Percentiles rank a stretch among this genome's conserved stretches.
Evolutionary conservation across 23 tunicate species (phyloP).

Genomic region (Diplosoma virens): DNA sequence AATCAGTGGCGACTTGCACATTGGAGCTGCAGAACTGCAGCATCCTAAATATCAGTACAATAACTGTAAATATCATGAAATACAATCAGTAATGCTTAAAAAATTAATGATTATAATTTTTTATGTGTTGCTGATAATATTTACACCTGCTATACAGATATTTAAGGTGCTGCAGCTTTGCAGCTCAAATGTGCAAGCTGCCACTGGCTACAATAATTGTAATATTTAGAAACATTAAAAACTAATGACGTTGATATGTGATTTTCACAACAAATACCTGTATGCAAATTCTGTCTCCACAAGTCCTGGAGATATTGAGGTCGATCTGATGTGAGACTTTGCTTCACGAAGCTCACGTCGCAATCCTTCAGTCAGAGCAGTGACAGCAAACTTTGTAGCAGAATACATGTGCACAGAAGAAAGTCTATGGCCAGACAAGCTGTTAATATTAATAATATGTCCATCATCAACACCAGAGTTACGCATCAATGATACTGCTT

Average conservation of each 20-base stretch:
- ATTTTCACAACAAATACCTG: constrained; percentile 15
- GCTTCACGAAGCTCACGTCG: constrained; percentile 32
- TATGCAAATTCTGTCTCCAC: constrained; percentile 44
- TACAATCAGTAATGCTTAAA: too few species aligned
- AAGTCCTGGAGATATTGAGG: constrained; percentile 50
- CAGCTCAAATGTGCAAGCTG: too few species aligned
- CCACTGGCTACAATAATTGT: background rate
- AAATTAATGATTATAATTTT: too few species aligned
- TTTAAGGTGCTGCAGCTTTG: too few species aligned
- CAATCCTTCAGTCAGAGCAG: constrained; percentile 35
- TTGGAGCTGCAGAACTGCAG: too few species aligned
- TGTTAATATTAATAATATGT: constrained; percentile 82
- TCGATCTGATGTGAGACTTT: constrained; percentile 38
- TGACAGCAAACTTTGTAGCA: constrained; percentile 32
- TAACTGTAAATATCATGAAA: too few species aligned
- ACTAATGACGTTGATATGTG: too few species aligned
- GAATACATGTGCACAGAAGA: background rate
- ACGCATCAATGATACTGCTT: constrained; percentile 59
- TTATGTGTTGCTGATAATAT: too few species aligned
- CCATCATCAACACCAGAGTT: constrained; percentile 63
- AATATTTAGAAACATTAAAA: too few species aligned
- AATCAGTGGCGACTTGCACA: too few species aligned
- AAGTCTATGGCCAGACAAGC: constrained; percentile 57
- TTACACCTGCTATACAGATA: too few species aligned
- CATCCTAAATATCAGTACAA: too few species aligned